Percentiles rank a stretch among this genome's conserved stretches.
Conservation (phyloP, 1,140 invertebrate genomes). For the Pseudomyrmex sp. region DNA sequence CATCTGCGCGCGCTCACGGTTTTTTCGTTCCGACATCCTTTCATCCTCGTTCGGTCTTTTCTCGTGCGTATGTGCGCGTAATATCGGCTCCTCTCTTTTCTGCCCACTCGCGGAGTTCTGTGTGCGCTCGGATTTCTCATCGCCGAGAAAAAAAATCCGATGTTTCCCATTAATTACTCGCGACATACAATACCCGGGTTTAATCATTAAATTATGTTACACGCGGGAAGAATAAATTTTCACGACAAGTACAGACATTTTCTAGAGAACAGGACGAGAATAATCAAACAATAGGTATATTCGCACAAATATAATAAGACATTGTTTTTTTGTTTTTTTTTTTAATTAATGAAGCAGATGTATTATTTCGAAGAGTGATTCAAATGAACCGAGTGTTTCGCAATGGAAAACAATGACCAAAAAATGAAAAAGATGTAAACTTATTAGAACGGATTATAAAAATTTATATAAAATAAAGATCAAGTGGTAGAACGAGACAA, state of each 20-base stretch:
- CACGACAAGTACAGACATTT: no score
- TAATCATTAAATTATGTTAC: not conserved
- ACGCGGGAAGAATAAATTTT: not conserved
- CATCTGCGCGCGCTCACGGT: not conserved
- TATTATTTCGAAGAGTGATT: no score
- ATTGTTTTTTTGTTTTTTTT: no score
- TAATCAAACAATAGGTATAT: no score
- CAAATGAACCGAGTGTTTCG: no score
- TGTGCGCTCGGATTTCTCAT: constrained; percentile 20
- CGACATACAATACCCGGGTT: not conserved
- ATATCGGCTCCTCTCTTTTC: constrained; percentile 8
- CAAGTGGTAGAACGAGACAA: not conserved
- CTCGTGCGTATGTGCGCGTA: not conserved
- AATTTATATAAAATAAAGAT: no score
- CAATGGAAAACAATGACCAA: no score
- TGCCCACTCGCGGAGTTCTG: not conserved
- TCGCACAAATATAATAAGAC: no score
- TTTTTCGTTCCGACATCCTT: not conserved
- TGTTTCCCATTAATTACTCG: constrained; percentile 45
- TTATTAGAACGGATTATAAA: no score
- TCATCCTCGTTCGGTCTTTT: constrained; percentile 16
- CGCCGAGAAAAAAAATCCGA: constrained; percentile 51
- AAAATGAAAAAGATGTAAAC: no score
- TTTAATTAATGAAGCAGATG: no score
- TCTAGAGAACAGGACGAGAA: no score